Percentiles rank a stretch among this genome's conserved stretches.
These are phyloP conservation scores for Characodon lateralis DNA, from an alignment of 2,797 vertebrate genomes.

Conservation along the genomic window DNA sequence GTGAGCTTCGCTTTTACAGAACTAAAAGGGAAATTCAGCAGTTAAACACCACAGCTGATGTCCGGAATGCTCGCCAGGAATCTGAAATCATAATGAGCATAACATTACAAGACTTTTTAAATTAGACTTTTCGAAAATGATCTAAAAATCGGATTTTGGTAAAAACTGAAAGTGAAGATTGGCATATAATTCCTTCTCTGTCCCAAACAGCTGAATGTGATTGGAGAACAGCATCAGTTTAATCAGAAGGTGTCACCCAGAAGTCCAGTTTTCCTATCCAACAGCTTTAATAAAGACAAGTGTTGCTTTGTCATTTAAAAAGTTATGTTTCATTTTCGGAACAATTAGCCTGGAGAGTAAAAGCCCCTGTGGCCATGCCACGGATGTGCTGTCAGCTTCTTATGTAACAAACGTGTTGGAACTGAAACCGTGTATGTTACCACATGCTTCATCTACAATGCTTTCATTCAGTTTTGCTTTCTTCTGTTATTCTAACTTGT, in stretches of 20 bases:
- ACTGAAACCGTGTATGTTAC: constrained; percentile 12
- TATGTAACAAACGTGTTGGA: constrained; percentile 43
- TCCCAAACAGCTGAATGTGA: background rate
- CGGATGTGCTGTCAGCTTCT: constrained; percentile 51
- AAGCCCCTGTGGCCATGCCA: constrained; percentile 38
- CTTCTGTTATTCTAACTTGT: constrained; percentile 16
- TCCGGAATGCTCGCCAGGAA: background rate
- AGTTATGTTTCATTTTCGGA: constrained; percentile 38
- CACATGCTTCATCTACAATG: constrained; percentile 20
- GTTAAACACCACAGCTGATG: constrained; percentile 11
- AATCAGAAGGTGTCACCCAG: background rate
- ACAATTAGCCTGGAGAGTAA: constrained; percentile 42
- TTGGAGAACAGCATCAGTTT: background rate
- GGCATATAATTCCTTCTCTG: background rate
- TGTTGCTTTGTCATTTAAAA: constrained; percentile 43
- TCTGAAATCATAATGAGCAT: background rate
- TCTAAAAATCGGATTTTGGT: background rate
- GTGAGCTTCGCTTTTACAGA: constrained; percentile 8
- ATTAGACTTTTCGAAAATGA: background rate
- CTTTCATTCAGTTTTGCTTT: constrained; percentile 11
- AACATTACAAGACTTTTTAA: background rate
- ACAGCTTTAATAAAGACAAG: background rate
- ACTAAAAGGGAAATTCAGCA: background rate
- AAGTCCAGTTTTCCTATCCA: background rate
- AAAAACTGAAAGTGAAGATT: background rate